These are phyloP conservation scores for Aselliscus stoliczkanus DNA, from an alignment of 2,797 vertebrate genomes.

Conservation along the genomic window DNA sequence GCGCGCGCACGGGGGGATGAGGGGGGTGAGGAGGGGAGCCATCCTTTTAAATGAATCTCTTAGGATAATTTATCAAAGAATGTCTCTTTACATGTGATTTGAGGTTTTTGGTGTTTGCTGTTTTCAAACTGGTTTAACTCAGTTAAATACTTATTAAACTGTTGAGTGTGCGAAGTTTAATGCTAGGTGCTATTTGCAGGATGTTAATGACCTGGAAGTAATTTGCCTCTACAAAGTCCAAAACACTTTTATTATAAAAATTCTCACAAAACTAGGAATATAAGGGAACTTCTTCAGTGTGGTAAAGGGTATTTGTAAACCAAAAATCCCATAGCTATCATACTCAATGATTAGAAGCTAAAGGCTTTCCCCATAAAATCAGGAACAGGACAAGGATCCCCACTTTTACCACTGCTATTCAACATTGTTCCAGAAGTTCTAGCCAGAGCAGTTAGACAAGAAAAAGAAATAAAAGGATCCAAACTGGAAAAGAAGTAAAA, in stretches of 20 bases:
- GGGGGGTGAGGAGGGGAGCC: background rate
- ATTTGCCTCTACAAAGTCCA: slow-evolving; percentile 34
- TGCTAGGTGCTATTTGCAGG: slow-evolving; percentile 15
- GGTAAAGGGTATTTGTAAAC: background rate
- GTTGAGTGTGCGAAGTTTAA: slow-evolving; percentile 44
- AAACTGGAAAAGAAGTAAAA: background rate
- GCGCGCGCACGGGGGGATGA: background rate
- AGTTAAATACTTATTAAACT: slow-evolving; percentile 65
- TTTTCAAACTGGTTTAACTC: slow-evolving; percentile 57
- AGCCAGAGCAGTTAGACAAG: slow-evolving; percentile 1
- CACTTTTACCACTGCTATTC: background rate
- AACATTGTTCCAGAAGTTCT: background rate
- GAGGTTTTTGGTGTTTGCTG: slow-evolving; percentile 61
- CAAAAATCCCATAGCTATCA: background rate
- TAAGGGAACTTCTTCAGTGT: background rate
- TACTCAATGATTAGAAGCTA: background rate
- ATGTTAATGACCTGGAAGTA: slow-evolving; percentile 42
- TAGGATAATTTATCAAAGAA: slow-evolving; percentile 67
- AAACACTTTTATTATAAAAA: slow-evolving; percentile 23
- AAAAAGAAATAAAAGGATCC: slow-evolving; percentile 13
- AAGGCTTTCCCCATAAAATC: background rate
- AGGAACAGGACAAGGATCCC: background rate
- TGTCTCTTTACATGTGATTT: slow-evolving; percentile 53
- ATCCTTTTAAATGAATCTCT: slow-evolving; percentile 35
- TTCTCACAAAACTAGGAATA: background rate